Base-by-base conservation (phyloP, 2,797 vertebrate genomes). In the Fringilla coelebs region DNA sequence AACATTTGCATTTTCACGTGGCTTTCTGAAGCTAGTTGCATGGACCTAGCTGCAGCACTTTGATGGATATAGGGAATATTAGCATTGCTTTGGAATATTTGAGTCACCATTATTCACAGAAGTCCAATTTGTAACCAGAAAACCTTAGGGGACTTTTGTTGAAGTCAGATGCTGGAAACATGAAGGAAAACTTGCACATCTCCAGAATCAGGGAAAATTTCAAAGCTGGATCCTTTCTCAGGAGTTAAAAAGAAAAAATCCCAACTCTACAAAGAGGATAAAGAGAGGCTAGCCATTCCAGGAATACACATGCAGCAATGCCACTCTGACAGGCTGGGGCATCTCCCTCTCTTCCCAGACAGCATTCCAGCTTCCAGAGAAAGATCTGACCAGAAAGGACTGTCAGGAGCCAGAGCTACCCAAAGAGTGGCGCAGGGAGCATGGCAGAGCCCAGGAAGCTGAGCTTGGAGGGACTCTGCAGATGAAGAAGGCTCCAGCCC, bases 1-100 rank as follows among this genome's bases (percentile, higher is more conserved):
- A 94, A 96, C 84, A 96, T 95, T 96, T 96, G 94, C 94, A 94
- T 96, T 95, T 94, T 93, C 93, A 95, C 29, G 0, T 96, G 93
- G 80, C 67, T 91, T 94, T 95, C 84, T 62, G 58, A 93, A 94
- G 82, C 57, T 78, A 45, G 46, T 36, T 90, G 76, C 62, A 52
- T 19, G 55, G 89, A 88, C 79, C 54, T 58, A 88, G 49, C 68
- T 82, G 54, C 57, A 74, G 74, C 46, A 65, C 70, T 95, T 90
- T 85, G 84, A 81, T 51, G 31, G 65, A 81, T 87, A 32, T 63
- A 29, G 25, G 88, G 72, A 85, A 88, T 71, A 51, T 75, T 71
- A 65, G 90, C 80, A 88, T 86, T 80, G 31, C 43, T 91, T 83
- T 61, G 45, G 66, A 76, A 88, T 90, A 87, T 88, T 67, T 72